Evolutionary conservation across 1,140 invertebrate genomes (phyloP).

Genomic region (Papilio xuthus): DNA sequence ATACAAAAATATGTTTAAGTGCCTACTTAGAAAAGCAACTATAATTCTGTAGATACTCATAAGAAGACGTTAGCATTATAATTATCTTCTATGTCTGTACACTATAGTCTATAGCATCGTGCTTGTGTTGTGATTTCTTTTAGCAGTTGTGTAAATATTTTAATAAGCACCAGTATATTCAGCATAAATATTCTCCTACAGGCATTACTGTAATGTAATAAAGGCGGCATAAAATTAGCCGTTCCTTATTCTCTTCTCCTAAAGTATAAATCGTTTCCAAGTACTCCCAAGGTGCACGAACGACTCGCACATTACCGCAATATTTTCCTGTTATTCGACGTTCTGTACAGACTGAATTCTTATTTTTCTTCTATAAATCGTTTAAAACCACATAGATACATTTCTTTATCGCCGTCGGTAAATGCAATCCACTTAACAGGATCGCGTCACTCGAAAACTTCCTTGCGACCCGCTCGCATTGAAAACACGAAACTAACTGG

Average conservation of each 20-base stretch:
- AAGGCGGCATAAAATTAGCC: slow-evolving; percentile 44
- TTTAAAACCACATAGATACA: slow-evolving; percentile 32
- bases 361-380: slow-evolving; percentile 32
- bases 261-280: slow-evolving; percentile 52
- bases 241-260: slow-evolving; percentile 45
- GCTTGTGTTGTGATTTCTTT: not conserved
- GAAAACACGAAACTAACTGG: slow-evolving; percentile 31
- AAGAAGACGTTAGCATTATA: too few relatives aligned
- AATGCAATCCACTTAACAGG: slow-evolving; percentile 16
- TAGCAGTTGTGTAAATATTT: not conserved
- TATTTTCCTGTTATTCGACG: slow-evolving; percentile 30
- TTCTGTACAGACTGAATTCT: slow-evolving; percentile 22
- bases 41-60: too few relatives aligned
- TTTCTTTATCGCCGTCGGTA: slow-evolving; percentile 27
- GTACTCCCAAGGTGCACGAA: slow-evolving; percentile 30
- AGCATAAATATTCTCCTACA: not conserved
- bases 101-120: not conserved
- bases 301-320: slow-evolving; percentile 20
- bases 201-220: slow-evolving; percentile 14
- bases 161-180: not conserved
- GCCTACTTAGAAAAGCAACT: too few relatives aligned
- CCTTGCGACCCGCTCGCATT: not conserved
- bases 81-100: too few relatives aligned
- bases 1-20: too few relatives aligned
- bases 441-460: slow-evolving; percentile 14